Base-by-base conservation (phyloP, 1,140 invertebrate species). In the Batillaria attramentaria region DNA sequence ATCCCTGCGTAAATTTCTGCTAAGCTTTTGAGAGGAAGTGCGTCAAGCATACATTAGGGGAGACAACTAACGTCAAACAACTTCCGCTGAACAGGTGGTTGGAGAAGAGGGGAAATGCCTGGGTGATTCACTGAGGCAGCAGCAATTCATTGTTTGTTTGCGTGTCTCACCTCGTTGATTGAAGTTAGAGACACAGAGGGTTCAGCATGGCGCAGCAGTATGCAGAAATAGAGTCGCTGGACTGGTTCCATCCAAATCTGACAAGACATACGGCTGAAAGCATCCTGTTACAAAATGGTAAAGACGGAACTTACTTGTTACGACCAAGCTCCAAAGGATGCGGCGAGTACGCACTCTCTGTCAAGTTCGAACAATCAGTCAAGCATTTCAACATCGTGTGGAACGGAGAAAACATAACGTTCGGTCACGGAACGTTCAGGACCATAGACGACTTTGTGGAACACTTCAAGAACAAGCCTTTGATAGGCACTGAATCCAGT, bases 1-100 rank as follows among this genome's bases (percentile, higher is more conserved):
- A 99, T 99, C 81, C 68, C 80, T 79, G 77, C 42, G 43, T 69
- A 42, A 80, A 78, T 79, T 73, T 79, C 76, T 78, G 73, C 79
- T 77, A 78, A 84, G 79, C 81, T 80, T 50, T 70, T 72, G 43
- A 81, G 54, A 72, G 79, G 81, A 82, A 81, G 70, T 80, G 79
- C 81, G 81, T 82, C 82, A 84, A 54, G 33, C 31, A 57, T 68
- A 76, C 54, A 79, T 75, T 75, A 75, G 39, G 73, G 73, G 68
- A 46, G 68, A 39, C 31, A 24, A 70, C 68, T 46, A n/a, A n/a
- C n/a, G n/a, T n/a, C n/a, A n/a, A n/a, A n/a, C n/a, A n/a, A n/a
- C n/a, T n/a, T n/a, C n/a, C n/a, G n/a, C n/a, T n/a, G n/a, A n/a
- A n/a, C n/a, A n/a, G n/a, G n/a, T n/a, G n/a, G n/a, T n/a, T n/a